Evolutionary conservation across 2,888 invertebrate genomes (phyloP), one percentile per base, ranked within the genome.

Genomic region (Agrilus mali): DNA sequence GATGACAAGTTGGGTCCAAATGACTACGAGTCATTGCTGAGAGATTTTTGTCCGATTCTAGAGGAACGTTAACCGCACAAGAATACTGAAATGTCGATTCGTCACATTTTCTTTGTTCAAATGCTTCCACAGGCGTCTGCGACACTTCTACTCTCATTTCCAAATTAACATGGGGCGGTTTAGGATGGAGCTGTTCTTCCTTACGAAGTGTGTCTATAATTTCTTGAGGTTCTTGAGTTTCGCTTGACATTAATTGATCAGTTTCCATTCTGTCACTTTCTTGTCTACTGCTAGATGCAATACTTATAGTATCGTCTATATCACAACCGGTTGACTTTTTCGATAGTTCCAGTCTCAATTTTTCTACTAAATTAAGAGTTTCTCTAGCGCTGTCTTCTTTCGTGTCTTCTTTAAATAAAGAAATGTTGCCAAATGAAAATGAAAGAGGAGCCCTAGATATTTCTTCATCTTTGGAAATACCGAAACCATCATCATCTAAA

Each of bases 301-400:
- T 53, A 44, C 60, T 61, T 8, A 56, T 54, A 7, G 57, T 52
- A 46, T 67, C 66, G 37, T 66, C 65, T 4, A 59, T 55, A 39
- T 66, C 66, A 40, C 59, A 59, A 38, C 59, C 57, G 6, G 58
- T 72, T 14, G 78, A 74, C 62, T 81, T 83, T 59, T 82, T 81
- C 31, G 73, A 74, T 55, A 84, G 69, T 57, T 80, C 80, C 74
- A 81, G 75, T 39, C 89, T 72, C 14, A 92, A 67, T 58, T 90
- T 86, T 58, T 89, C 86, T 4, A 92, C 85, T 22, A 92, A 70
- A 66, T 87, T 82, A 47, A 86, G 68, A 0, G 90, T 90, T 61
- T 87, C 89, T 48, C 85, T 74, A 0, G 85, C 84, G 53, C 84
- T 84, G 55, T 85, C 84, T 61, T 89, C 89, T 59, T 84, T 84